A percentile compares a stretch with the other conserved stretches of the same genome.
Conservation (phyloP, 2,888 invertebrate genomes). For the Drosophila setosimentum region DNA sequence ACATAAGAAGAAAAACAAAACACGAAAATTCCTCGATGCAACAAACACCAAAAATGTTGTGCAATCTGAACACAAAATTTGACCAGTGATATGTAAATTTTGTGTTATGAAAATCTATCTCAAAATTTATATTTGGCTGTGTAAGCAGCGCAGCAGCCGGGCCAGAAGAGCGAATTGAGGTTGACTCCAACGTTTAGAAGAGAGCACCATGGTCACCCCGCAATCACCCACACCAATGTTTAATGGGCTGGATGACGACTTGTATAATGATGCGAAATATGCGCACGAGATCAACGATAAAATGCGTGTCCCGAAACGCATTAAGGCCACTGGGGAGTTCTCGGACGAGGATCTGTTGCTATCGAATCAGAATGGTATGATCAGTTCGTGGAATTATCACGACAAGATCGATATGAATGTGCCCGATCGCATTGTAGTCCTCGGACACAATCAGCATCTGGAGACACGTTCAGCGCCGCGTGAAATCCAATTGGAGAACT, state of each 20-base stretch:
- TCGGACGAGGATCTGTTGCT: conserved; percentile 88
- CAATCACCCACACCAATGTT: conserved; percentile 88
- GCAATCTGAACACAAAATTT: conserved; percentile 57
- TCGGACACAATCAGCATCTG: conserved; percentile 90
- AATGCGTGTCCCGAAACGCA: conserved; percentile 93
- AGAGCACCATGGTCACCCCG: conserved; percentile 87
- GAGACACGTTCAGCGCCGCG: conserved; percentile 93
- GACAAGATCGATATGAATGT: conserved; percentile 96
- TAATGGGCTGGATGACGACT: conserved; percentile 89
- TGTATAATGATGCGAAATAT: conserved; percentile 87
- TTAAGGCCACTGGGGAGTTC: conserved; percentile 90
- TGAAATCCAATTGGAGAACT: conserved; percentile 94
- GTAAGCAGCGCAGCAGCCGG: conserved; percentile 21
- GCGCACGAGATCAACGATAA: conserved; percentile 92
- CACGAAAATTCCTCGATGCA: conserved; percentile 22
- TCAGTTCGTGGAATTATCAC: conserved; percentile 88
- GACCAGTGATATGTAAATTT: conserved; percentile 49
- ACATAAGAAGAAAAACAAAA: conserved; percentile 17
- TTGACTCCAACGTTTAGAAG: background rate
- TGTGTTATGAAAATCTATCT: conserved; percentile 68
- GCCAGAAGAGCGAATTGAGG: conserved; percentile 1
- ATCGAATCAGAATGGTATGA: conserved; percentile 87
- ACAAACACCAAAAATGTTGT: conserved; percentile 62
- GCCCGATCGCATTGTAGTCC: conserved; percentile 95
- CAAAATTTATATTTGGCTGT: conserved; percentile 35